phyloP scores from a whole-genome alignment of 2,888 invertebrate genomes.

The Notodonta dromedarius region DNA sequence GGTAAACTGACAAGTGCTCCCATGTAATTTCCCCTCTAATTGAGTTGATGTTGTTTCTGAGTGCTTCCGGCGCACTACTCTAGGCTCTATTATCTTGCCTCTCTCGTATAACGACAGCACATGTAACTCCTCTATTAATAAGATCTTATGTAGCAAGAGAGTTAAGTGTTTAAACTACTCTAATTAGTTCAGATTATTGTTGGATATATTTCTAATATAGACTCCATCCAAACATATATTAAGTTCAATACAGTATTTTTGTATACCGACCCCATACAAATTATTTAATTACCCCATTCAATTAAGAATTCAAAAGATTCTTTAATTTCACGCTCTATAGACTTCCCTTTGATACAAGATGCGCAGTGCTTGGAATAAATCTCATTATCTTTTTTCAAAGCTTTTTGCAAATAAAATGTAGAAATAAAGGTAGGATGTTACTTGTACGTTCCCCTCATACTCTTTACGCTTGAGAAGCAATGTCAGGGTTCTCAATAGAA shows the following conservation, averaged over 20 bases:
- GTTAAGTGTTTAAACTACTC: too few relatives aligned
- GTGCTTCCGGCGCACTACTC: slow-evolving; percentile 13
- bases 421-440: neutral
- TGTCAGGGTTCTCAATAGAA: slow-evolving; percentile 9
- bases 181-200: too few relatives aligned
- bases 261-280: too few relatives aligned
- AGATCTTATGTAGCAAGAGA: neutral
- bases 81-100: neutral
- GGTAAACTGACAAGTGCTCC: neutral
- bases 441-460: neutral
- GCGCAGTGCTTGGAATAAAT: neutral
- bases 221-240: too few relatives aligned
- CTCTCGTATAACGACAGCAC: neutral
- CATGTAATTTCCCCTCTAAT: slow-evolving; percentile 22
- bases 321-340: neutral
- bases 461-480: neutral
- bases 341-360: neutral
- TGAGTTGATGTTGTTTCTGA: slow-evolving; percentile 28
- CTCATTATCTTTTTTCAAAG: neutral
- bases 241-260: too few relatives aligned
- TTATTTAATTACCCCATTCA: too few relatives aligned
- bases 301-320: neutral
- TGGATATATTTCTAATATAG: too few relatives aligned
- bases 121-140: neutral
- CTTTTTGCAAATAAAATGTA: neutral